phyloP scores from a whole-genome alignment of 2,797 vertebrate genomes.

The Betta splendens region DNA sequence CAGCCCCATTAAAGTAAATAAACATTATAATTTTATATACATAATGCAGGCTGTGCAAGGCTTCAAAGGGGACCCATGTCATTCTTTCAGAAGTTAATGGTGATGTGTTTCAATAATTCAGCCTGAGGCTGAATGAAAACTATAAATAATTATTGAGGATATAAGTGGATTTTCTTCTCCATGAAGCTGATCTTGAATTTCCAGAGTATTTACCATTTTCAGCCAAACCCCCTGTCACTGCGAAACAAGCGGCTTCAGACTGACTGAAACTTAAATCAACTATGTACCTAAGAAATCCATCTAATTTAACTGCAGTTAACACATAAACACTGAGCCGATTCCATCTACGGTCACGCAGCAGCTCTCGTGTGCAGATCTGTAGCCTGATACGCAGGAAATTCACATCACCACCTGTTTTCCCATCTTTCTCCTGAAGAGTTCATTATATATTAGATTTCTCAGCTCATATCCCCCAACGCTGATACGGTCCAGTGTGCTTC shows the following conservation, averaged over 20 bases:
- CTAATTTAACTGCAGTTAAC: not conserved
- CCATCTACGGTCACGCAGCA: not conserved
- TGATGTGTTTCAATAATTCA: not conserved
- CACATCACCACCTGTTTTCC: conserved; percentile 54
- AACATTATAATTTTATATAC: not conserved
- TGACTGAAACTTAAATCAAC: not conserved
- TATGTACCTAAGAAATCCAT: not conserved
- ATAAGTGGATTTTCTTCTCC: no score
- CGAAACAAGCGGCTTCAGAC: not conserved
- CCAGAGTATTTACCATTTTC: not conserved
- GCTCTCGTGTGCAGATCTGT: conserved; percentile 14
- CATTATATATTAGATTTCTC: conserved; percentile 43
- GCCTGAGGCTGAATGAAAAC: no score
- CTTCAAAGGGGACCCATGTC: not conserved
- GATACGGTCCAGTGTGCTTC: conserved; percentile 30
- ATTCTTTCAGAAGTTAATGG: not conserved
- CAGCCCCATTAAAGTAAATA: not conserved
- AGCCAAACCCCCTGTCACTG: no score
- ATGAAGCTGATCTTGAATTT: no score
- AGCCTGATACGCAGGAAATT: conserved; percentile 19
- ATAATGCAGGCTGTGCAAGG: not conserved
- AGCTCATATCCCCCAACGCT: conserved; percentile 8
- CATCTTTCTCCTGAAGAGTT: conserved; percentile 39
- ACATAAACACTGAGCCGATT: not conserved
- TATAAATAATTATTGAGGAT: no score